Conservation (phyloP, 1,140 invertebrate genomes). For the Rhopalosiphum padi region DNA sequence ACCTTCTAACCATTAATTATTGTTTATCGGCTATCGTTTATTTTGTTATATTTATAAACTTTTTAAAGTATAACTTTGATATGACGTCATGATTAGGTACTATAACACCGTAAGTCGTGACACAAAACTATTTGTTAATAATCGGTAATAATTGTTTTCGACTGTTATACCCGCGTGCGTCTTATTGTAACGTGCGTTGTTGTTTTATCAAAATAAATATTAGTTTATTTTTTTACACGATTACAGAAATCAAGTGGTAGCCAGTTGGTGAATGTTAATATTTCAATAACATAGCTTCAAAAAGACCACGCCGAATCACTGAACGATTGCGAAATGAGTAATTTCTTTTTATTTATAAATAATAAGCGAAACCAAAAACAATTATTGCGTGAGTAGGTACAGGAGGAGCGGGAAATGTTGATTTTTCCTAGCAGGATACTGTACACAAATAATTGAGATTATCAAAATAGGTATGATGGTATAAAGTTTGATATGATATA, state of each 20-base stretch:
- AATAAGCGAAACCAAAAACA: neutral
- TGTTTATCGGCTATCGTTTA: neutral
- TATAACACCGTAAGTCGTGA: neutral
- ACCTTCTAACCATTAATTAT: neutral
- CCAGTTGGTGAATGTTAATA: neutral
- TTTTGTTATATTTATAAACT: neutral
- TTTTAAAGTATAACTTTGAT: conserved; percentile 3
- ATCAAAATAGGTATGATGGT: neutral
- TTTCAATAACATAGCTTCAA: neutral
- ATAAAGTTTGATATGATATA: neutral
- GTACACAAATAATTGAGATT: neutral
- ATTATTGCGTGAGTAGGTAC: neutral
- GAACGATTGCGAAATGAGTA: neutral
- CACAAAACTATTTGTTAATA: neutral
- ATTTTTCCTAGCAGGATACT: neutral
- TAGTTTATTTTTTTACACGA: neutral
- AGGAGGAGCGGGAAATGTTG: neutral
- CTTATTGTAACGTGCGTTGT: neutral
- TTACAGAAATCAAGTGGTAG: neutral
- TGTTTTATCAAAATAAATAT: neutral
- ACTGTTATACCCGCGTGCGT: too few species aligned
- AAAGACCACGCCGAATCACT: too few species aligned
- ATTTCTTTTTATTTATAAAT: neutral
- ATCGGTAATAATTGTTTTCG: neutral
- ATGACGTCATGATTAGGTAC: neutral